Evolutionary conservation across 2,888 invertebrate genomes (phyloP), one percentile per base, ranked within the genome.

Genomic region (Malacosoma neustria): DNA sequence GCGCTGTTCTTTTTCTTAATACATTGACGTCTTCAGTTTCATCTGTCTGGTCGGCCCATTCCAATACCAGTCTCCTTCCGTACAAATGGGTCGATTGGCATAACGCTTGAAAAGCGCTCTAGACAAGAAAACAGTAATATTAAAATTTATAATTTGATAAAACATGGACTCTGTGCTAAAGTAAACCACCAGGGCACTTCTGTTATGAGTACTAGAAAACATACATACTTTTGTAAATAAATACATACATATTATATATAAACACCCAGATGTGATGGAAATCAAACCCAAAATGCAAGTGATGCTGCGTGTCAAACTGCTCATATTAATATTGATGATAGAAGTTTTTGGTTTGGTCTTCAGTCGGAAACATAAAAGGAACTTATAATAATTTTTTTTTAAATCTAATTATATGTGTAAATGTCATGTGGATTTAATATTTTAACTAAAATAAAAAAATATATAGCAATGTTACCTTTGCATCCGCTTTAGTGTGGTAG

Each of bases 21-120:
- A 93, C 89, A 9, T 92, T 92, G 4, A 98, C 87, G 45, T 90
- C 90, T 64, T 94, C 93, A 36, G 87, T 89, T 13, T 84, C 82
- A 40, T 86, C 85, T 29, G 91, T 91, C 34, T 91, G 88, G 39
- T 93, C 89, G 1, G 97, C 96, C 99, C 99, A 99, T 84, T 99
- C 98, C 41, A 99, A 80, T 0, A 97, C 98, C 55, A 99, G 85
- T 38, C 98, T 89, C 48, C 99, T 89, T 1, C 99, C 99, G 73
- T 97, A 99, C 76, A 99, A 93, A 89, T 99, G 99, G 37, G 99
- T 99, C 57, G 98, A 98, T 69, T 95, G 95, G 53, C 94, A 92
- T n/a, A 98, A 71, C 0, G 96, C 92, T 46, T 96, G 93, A 74
- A 98, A 97, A 0, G 99, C 99, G 66, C 91, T 89, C 93, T 95